Evolutionary conservation across 1,140 invertebrate species (phyloP), one percentile per base, ranked within the genome.

Genomic region (Fragariocoptes setiger): DNA sequence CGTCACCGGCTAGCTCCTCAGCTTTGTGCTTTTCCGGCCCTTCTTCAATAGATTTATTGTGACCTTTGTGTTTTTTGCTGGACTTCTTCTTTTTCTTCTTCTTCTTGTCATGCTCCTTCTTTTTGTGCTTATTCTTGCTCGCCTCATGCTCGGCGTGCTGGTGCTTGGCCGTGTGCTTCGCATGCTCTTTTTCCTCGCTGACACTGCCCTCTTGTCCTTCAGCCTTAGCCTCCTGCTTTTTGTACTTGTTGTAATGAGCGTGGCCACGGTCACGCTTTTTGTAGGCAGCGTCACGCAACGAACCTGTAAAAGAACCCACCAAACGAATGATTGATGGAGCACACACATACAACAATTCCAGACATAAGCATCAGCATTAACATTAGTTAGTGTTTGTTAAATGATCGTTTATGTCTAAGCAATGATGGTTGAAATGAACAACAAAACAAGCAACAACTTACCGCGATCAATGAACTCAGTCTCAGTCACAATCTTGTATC

Each of bases 401-500:
- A 8, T 8, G n/a, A 31, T 31, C 8, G 25, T 31, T 31, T 8
- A 31, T 31, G 8, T 31, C n/a, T 8, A 31, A 31, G n/a, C 25
- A 31, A 8, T 31, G 25, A 31, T 31, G 8, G n/a, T 31, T 31
- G 8, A 31, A 8, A 31, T 31, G 25, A 8, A 31, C 8, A 31
- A 31, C n/a, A n/a, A n/a, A n/a, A n/a, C n/a, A n/a, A n/a, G n/a
- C n/a, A n/a, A n/a, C n/a, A 31, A 31, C 25, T 31, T 31, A 8
- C 39, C 39, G 15, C 39, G 15, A 21, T 44, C 43, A 16, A 44
- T 39, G 40, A 41, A 46, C 19, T 48, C 49, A 4, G 44, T 40
- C 31, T 50, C 49, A 2, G 49, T 48, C 3, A 43, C 47, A 13
- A 50, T 50, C 21, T 48, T 50, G 39, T 50, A 50, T 19, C 49